phyloP scores from a whole-genome alignment of 2,888 invertebrate species.

The Hybos culiciformis region DNA sequence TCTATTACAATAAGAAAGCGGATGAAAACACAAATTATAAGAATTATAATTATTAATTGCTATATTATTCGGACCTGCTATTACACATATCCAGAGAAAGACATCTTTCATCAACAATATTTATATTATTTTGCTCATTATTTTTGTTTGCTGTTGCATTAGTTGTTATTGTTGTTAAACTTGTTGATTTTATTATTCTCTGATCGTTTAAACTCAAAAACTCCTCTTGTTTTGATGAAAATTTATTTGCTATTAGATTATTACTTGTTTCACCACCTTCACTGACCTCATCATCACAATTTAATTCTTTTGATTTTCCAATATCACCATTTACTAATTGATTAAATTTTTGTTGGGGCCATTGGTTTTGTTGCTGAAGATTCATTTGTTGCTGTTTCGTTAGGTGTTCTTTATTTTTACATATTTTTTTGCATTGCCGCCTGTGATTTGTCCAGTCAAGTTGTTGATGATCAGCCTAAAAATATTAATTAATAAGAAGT shows the following conservation, averaged over 20 bases:
- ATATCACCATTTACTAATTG: not conserved
- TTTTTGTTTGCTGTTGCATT: not conserved
- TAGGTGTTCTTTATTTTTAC: constrained; percentile 23
- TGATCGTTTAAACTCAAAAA: not conserved
- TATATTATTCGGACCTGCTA: not conserved
- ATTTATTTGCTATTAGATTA: constrained; percentile 20
- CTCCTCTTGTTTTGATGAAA: no score
- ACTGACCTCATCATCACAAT: not conserved
- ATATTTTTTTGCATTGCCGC: constrained; percentile 41
- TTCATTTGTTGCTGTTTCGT: constrained; percentile 3
- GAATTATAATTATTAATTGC: not conserved
- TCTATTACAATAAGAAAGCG: not conserved
- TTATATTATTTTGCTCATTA: no score
- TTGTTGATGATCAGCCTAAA: constrained; percentile 65
- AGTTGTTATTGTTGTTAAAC: no score
- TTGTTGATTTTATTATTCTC: no score
- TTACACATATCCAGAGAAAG: not conserved
- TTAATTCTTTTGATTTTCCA: not conserved
- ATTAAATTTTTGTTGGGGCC: constrained; percentile 16
- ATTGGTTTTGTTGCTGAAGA: constrained; percentile 19
- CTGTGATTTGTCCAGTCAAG: constrained; percentile 68
- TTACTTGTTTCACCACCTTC: no score
- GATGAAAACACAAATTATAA: not conserved
- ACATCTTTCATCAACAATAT: constrained; percentile 1
- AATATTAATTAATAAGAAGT: no score